These are phyloP conservation scores for Poeciliopsis gracilis DNA, from an alignment of 2,797 vertebrate species.

Conservation along the genomic window DNA sequence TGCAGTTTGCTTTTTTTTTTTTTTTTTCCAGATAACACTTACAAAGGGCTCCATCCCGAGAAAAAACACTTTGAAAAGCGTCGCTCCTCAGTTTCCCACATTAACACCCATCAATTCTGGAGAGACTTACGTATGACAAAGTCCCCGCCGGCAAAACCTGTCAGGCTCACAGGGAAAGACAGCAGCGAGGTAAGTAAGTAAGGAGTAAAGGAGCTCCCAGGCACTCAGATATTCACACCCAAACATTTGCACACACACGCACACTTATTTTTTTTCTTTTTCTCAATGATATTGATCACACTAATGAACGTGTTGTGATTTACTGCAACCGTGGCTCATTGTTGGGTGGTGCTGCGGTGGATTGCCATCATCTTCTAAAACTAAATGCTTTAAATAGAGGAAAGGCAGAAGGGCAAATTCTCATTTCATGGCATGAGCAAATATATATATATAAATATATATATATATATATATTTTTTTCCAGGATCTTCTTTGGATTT, in stretches of 20 bases:
- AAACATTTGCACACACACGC: neutral
- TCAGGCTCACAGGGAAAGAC: slow-evolving; percentile 26
- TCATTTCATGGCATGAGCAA: slow-evolving; percentile 64
- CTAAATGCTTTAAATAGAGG: slow-evolving; percentile 72
- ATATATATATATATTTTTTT: slow-evolving; percentile 16
- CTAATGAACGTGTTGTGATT: slow-evolving; percentile 79
- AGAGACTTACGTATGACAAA: slow-evolving; percentile 51
- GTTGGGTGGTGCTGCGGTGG: slow-evolving; percentile 72
- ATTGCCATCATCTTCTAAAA: slow-evolving; percentile 76
- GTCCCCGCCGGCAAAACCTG: slow-evolving; percentile 39
- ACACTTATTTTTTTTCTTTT: slow-evolving; percentile 14
- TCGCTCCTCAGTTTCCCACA: slow-evolving; percentile 59
- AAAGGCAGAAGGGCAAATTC: slow-evolving; percentile 70
- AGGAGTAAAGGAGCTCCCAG: slow-evolving; percentile 20
- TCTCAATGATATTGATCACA: slow-evolving; percentile 78
- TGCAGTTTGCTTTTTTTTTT: slow-evolving; percentile 3
- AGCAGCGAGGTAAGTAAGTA: slow-evolving; percentile 22
- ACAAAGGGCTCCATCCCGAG: slow-evolving; percentile 46
- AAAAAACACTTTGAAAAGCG: slow-evolving; percentile 60
- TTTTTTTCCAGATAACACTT: slow-evolving; percentile 31
- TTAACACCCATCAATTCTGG: slow-evolving; percentile 38
- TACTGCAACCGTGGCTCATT: slow-evolving; percentile 73
- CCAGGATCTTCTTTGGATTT: slow-evolving; percentile 10
- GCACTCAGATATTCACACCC: slow-evolving; percentile 1
- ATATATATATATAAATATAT: slow-evolving; percentile 39